phyloP scores from a whole-genome alignment of 1,140 invertebrate genomes.

The Nasonia longicornis region DNA sequence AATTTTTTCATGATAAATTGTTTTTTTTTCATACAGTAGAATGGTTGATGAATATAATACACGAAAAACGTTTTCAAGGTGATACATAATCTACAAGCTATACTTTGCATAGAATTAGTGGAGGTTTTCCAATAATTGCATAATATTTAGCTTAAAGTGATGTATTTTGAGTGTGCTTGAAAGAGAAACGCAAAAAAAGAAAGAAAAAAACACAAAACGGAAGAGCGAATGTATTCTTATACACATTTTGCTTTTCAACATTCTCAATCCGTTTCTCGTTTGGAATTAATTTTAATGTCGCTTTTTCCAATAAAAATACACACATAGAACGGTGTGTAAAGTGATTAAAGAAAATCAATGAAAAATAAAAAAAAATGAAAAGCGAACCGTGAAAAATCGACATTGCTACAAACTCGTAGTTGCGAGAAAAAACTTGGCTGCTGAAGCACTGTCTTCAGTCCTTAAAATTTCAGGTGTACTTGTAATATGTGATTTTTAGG shows the following conservation, averaged over 20 bases:
- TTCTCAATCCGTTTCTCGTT: slow-evolving; percentile 14
- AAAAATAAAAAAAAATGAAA: slow-evolving; percentile 2
- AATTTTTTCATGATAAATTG: slow-evolving; percentile 5
- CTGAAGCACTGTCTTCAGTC: background rate
- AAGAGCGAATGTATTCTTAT: slow-evolving; percentile 1
- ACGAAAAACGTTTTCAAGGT: slow-evolving; percentile 11
- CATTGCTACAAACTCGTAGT: slow-evolving; percentile 21
- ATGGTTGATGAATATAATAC: background rate
- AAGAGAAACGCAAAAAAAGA: slow-evolving; percentile 47
- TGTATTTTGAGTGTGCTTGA: slow-evolving; percentile 60
- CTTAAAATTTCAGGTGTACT: slow-evolving; percentile 13
- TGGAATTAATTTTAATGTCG: slow-evolving; percentile 13
- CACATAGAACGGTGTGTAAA: background rate
- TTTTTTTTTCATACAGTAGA: slow-evolving; percentile 10
- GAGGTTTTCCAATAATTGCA: slow-evolving; percentile 76
- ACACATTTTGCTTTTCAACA: slow-evolving; percentile 8
- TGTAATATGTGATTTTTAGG: slow-evolving; percentile 6
- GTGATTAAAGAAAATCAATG: background rate
- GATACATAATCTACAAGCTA: slow-evolving; percentile 76
- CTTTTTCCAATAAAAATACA: slow-evolving; percentile 5
- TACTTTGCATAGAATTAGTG: slow-evolving; percentile 92
- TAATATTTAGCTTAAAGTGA: slow-evolving; percentile 58
- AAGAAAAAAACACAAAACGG: background rate
- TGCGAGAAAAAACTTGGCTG: slow-evolving; percentile 19
- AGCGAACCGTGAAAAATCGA: background rate